Base-by-base conservation (phyloP, 2,797 vertebrate genomes). In the Linurgus olivaceus region DNA sequence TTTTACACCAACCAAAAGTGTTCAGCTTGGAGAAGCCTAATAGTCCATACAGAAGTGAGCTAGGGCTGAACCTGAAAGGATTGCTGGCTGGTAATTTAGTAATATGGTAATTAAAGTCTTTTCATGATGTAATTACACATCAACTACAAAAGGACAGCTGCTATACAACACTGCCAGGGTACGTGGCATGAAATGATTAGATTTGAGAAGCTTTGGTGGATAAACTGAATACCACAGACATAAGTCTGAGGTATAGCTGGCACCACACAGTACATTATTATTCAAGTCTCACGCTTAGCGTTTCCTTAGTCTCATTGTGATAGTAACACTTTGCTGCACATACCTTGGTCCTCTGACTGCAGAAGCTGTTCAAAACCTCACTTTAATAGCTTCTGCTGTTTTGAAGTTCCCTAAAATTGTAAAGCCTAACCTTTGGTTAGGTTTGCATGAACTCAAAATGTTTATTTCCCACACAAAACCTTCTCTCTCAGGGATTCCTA, bases 191-290 rank as follows among this genome's bases (percentile, higher is more conserved):
- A 95, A 86, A 91, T 66, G 52, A 89, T 91, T 84, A 90, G 77
- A 89, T 81, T 86, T 66, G 73, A 81, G 78, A 94, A 80, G 88
- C 92, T 96, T 92, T 86, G 84, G 89, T 96, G 95, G 93, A 93
- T 96, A 96, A 97, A 96, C 95, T 97, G 94, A 97, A 97, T 96
- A 86, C 95, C 90, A 84, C 76, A 95, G 94, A 91, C 95, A 78
- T 94, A 94, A 93, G 93, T 90, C 93, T 95, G 94, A 97, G 92
- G 82, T 96, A 77, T 96, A 94, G 82, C 91, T 91, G 89, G 87
- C 91, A 96, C 33, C 3, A 15, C 82, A 71, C 3, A 81, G 52
- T 28, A 35, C 73, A 84, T 94, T 91, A 96, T 86, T 94, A 96
- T 96, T 97, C 96, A 86, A 86, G 93, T 90, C 96, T 94, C 95